Evolutionary conservation across 2,113 vertebrate species (phyloP).

Genomic region (Phrynosoma platyrhinos): DNA sequence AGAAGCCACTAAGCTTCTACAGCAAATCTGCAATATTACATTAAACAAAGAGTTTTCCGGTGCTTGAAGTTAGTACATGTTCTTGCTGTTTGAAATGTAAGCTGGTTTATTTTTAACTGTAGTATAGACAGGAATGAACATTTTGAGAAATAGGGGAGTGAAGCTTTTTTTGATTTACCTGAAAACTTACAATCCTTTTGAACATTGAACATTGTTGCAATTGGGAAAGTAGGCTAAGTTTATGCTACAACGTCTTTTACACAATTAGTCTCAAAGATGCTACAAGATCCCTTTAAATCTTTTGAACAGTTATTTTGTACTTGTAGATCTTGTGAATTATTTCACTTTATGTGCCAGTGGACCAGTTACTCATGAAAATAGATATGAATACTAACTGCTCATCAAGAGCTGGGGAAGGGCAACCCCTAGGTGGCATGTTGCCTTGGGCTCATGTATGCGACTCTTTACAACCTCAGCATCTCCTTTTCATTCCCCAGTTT

Average conservation of each 20-base stretch:
- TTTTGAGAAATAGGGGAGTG: background rate
- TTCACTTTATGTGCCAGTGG: too few species aligned
- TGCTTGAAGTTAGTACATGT: slow-evolving; percentile 15
- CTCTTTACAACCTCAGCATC: too few species aligned
- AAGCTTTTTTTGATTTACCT: slow-evolving; percentile 1
- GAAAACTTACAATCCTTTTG: slow-evolving; percentile 7
- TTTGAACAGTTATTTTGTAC: background rate
- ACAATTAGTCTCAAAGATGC: too few species aligned
- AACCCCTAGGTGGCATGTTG: too few species aligned
- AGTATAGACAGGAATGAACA: background rate
- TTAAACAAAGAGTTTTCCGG: slow-evolving; percentile 13
- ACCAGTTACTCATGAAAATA: too few species aligned
- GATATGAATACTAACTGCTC: too few species aligned
- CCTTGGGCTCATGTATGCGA: too few species aligned
- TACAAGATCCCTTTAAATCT: background rate
- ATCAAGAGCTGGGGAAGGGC: too few species aligned
- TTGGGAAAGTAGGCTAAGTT: too few species aligned
- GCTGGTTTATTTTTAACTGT: slow-evolving; percentile 16
- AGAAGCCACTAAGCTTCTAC: slow-evolving; percentile 21
- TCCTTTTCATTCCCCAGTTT: too few species aligned
- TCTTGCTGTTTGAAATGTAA: slow-evolving; percentile 21
- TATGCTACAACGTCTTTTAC: too few species aligned
- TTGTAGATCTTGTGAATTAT: too few species aligned
- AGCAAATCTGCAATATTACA: background rate
- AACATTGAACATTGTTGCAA: background rate